A percentile compares a stretch with the other conserved stretches of the same genome.
phyloP scores from a whole-genome alignment of 92 coral and sea anemone genomes.

The Siderastrea radians region DNA sequence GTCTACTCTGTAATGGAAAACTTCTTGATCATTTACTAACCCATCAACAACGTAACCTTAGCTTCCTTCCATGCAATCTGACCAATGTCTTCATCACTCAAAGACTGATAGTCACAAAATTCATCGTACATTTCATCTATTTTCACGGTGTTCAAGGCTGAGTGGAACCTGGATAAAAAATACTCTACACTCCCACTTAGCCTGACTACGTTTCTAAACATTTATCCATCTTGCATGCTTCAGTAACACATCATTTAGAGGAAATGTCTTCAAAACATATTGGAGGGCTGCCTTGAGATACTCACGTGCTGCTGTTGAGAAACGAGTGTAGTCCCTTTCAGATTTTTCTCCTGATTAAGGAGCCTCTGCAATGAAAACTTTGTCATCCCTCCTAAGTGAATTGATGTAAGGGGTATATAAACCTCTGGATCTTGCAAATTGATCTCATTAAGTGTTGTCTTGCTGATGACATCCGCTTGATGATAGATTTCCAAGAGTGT shows the following conservation, averaged over 20 bases:
- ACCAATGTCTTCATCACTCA: neutral
- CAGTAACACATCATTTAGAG: conserved; percentile 45
- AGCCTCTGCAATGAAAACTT: conserved; percentile 61
- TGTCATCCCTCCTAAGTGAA: conserved; percentile 41
- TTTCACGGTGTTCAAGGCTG: conserved; percentile 31
- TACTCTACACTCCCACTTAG: conserved; percentile 65
- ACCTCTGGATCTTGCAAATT: conserved; percentile 38
- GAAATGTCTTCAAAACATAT: conserved; percentile 61
- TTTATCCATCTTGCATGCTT: conserved; percentile 57
- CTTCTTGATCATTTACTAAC: conserved; percentile 31
- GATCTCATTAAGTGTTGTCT: conserved; percentile 17
- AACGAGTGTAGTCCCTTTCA: conserved; percentile 35
- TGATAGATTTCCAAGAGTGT: conserved; percentile 41
- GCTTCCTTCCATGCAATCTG: conserved; percentile 55
- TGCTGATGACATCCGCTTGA: conserved; percentile 47
- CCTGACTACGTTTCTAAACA: conserved; percentile 21
- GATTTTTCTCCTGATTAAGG: conserved; percentile 58
- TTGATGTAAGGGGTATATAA: conserved; percentile 15
- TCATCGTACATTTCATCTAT: conserved; percentile 17
- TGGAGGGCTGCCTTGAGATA: conserved; percentile 58
- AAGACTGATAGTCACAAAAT: neutral
- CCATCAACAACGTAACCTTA: conserved; percentile 65
- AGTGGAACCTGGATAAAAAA: conserved; percentile 44
- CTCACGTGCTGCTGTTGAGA: conserved; percentile 55
- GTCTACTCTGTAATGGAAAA: conserved; percentile 60